A percentile compares a stretch with the other conserved stretches of the same genome.
Conservation (phyloP, 2,888 invertebrate genomes). For the Deilephila porcellus region DNA sequence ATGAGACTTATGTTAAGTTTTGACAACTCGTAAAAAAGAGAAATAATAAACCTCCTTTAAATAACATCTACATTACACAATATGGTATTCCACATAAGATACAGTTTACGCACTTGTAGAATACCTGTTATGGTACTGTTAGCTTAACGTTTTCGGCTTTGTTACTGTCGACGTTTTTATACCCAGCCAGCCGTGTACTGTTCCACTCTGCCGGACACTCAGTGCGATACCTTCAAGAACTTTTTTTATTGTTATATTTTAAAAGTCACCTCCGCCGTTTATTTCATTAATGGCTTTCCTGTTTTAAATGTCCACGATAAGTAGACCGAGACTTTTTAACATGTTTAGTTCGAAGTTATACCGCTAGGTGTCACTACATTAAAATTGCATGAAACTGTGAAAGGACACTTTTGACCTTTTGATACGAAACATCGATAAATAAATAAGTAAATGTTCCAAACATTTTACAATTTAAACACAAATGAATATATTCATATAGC, state of each 20-base stretch:
- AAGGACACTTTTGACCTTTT: not conserved
- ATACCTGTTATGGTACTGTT: constrained; percentile 26
- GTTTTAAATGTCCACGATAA: not conserved
- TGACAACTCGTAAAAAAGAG: no score
- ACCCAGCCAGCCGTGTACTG: constrained; percentile 32
- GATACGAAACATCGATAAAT: not conserved
- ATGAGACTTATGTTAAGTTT: no score
- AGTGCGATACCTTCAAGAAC: constrained; percentile 29
- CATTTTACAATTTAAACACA: not conserved
- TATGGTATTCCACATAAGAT: not conserved
- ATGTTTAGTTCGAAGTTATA: not conserved
- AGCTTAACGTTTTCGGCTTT: constrained; percentile 30
- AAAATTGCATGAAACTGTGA: not conserved
- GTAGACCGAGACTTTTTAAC: not conserved
- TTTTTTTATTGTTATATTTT: constrained; percentile 16
- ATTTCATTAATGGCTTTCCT: not conserved
- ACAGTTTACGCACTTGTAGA: constrained; percentile 11
- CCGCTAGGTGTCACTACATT: not conserved
- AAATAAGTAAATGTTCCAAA: not conserved
- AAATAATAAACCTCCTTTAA: not conserved
- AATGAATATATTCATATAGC: not conserved
- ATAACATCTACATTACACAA: not conserved
- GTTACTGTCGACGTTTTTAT: constrained; percentile 23
- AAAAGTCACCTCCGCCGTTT: constrained; percentile 8
- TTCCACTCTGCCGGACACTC: constrained; percentile 33